Evolutionary conservation across 1,140 invertebrate genomes (phyloP).

Genomic region (Drosophila pallidifrons): DNA sequence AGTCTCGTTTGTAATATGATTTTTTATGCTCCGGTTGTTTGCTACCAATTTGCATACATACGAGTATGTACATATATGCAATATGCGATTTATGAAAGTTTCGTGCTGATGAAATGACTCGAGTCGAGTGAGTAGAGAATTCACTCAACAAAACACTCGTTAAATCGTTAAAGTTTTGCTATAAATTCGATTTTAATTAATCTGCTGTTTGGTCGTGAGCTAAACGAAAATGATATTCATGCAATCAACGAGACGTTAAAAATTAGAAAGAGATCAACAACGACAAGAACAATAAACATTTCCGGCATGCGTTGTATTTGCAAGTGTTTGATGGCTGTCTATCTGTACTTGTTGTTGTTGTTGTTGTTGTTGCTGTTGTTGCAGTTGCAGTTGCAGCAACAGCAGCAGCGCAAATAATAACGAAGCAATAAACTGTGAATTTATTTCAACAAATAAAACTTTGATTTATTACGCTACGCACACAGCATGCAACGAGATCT

Average conservation of each 20-base stretch:
- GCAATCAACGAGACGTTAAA: conserved; percentile 41
- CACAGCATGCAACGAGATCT: conserved; percentile 69
- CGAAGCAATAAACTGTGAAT: conserved; percentile 82
- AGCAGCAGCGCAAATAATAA: conserved; percentile 66
- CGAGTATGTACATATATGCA: not conserved
- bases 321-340: conserved; percentile 54
- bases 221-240: conserved; percentile 39
- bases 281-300: conserved; percentile 50
- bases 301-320: conserved; percentile 53
- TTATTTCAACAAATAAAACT: conserved; percentile 84
- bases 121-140: not conserved
- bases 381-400: conserved; percentile 4
- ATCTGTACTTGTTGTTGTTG: conserved; percentile 44
- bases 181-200: conserved; percentile 48
- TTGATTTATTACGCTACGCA: conserved; percentile 80
- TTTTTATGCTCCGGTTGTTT: not conserved
- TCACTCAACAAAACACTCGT: conserved; percentile 8
- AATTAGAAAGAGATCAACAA: conserved; percentile 46
- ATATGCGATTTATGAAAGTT: conserved; percentile 11
- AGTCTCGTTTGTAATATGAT: not conserved
- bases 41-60: not conserved
- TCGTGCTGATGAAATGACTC: not conserved
- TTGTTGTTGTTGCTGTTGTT: conserved; percentile 39
- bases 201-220: conserved; percentile 27
- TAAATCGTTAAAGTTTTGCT: conserved; percentile 9